These are phyloP conservation scores for Cyprinodon variegatus DNA, from an alignment of 2,113 vertebrate genomes.

Conservation along the genomic window DNA sequence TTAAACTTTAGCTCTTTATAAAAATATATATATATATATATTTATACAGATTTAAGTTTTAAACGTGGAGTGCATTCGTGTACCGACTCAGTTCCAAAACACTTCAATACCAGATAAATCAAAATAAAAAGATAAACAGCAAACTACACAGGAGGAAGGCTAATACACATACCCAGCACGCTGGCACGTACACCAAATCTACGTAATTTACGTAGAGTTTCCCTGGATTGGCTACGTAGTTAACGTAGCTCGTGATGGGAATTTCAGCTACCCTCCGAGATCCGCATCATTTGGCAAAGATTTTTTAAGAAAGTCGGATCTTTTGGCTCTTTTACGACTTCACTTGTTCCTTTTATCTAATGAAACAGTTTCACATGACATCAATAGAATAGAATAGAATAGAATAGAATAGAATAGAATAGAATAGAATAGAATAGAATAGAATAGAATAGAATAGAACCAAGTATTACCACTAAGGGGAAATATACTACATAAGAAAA, in stretches of 20 bases:
- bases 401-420: no score
- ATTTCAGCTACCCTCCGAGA: not conserved
- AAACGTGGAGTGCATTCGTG: not conserved
- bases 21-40: no score
- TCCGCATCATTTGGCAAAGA: not conserved
- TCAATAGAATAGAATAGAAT: no score
- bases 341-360: no score
- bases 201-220: not conserved
- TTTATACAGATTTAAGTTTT: not conserved
- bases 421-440: no score
- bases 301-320: not conserved
- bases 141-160: not conserved
- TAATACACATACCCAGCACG: not conserved
- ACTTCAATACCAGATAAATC: not conserved
- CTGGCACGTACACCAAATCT: not conserved
- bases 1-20: no score
- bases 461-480: no score
- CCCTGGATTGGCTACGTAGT: slow-evolving; percentile 39
- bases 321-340: not conserved
- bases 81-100: no score
- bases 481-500: no score
- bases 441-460: no score
- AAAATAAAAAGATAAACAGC: not conserved
- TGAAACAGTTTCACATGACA: no score
- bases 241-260: not conserved